Evolutionary conservation across 2,888 invertebrate species (phyloP).

Genomic region (Apomyelois bistriatella): DNA sequence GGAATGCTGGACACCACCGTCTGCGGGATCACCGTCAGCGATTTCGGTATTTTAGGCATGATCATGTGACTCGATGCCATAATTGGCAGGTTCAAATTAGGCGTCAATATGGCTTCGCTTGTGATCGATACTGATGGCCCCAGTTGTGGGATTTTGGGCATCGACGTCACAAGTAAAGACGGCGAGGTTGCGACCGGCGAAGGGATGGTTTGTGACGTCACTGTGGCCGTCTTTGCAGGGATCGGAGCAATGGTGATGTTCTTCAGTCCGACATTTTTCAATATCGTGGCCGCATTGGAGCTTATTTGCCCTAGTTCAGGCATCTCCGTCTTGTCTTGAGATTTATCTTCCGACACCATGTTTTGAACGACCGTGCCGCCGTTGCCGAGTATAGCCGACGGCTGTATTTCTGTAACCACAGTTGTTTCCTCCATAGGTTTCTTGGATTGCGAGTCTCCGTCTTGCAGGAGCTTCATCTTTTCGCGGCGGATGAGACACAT

Average conservation of each 20-base stretch:
- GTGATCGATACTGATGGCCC: constrained; percentile 57
- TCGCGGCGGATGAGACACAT: constrained; percentile 87
- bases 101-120: constrained; percentile 41
- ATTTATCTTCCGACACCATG: constrained; percentile 38
- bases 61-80: constrained; percentile 59
- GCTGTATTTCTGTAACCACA: constrained; percentile 60
- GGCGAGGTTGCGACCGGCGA: constrained; percentile 46
- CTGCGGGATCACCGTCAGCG: constrained; percentile 89
- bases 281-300: constrained; percentile 61
- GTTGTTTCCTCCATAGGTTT: constrained; percentile 40
- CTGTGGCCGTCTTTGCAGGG: constrained; percentile 59
- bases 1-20: constrained; percentile 32
- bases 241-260: constrained; percentile 75
- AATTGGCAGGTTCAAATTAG: constrained; percentile 30
- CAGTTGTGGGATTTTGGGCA: constrained; percentile 54
- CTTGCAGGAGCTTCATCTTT: constrained; percentile 81
- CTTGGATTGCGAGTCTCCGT: constrained; percentile 49
- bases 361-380: constrained; percentile 60
- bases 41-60: constrained; percentile 90
- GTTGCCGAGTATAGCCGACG: constrained; percentile 60
- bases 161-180: constrained; percentile 46
- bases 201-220: constrained; percentile 51
- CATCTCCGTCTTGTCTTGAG: constrained; percentile 41
- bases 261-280: constrained; percentile 71
- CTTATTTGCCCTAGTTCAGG: constrained; percentile 45